These are phyloP conservation scores for Chloropsis hardwickii DNA, from an alignment of 2,113 vertebrate genomes.

Conservation along the genomic window DNA sequence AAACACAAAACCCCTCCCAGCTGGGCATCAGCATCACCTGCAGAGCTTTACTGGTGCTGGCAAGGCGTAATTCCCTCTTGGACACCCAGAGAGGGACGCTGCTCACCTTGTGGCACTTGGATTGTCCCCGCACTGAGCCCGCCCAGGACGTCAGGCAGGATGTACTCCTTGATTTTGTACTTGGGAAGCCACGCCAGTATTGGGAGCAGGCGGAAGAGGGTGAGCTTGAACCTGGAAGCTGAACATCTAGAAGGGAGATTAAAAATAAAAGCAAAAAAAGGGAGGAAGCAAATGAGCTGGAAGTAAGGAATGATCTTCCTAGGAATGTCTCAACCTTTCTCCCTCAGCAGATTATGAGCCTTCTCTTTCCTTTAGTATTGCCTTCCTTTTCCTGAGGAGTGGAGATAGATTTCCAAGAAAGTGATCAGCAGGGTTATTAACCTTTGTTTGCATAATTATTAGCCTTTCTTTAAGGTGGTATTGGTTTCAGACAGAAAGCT, in stretches of 20 bases:
- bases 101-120: slow-evolving; percentile 89
- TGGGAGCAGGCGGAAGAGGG: slow-evolving; percentile 80
- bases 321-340: background rate
- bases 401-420: background rate
- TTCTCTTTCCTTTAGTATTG: background rate
- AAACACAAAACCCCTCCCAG: background rate
- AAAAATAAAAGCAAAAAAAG: background rate
- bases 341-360: background rate
- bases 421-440: background rate
- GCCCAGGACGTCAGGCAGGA: slow-evolving; percentile 84
- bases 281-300: background rate
- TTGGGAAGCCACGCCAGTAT: slow-evolving; percentile 88
- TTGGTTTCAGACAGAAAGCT: background rate
- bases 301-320: background rate
- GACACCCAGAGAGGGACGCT: fast-evolving
- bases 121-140: slow-evolving; percentile 89
- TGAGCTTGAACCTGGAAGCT: slow-evolving; percentile 71
- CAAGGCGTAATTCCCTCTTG: fast-evolving
- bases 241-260: slow-evolving; percentile 77
- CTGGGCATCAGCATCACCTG: background rate
- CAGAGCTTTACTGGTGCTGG: background rate
- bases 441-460: background rate
- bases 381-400: background rate
- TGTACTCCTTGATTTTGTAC: slow-evolving; percentile 84
- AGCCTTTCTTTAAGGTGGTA: background rate